phyloP scores from a whole-genome alignment of 2,113 vertebrate species.

The Stictonetta naevosa region DNA sequence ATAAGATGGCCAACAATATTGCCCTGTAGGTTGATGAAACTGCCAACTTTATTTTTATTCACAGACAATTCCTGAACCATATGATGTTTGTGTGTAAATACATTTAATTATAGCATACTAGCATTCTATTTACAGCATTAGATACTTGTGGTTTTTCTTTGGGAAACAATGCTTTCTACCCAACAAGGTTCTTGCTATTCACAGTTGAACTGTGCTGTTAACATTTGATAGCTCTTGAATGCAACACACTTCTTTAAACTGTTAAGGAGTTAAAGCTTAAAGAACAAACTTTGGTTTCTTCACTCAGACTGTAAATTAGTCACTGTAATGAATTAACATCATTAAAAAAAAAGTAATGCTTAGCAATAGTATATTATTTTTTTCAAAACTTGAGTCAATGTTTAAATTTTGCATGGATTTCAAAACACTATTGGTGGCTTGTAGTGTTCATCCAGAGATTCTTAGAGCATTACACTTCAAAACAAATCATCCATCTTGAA shows the following conservation, averaged over 20 bases:
- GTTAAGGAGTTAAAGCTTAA: conserved; percentile 24
- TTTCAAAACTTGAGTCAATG: neutral
- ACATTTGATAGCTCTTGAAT: neutral
- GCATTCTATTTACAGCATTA: conserved; percentile 45
- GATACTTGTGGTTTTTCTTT: conserved; percentile 21
- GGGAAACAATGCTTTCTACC: conserved; percentile 7
- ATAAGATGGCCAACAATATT: neutral
- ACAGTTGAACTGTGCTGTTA: neutral
- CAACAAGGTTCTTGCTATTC: neutral
- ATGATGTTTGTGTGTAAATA: neutral
- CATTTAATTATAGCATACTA: neutral
- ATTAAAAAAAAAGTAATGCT: neutral
- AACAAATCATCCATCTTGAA: conserved; percentile 8
- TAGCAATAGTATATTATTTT: neutral
- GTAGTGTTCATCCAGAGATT: conserved; percentile 23
- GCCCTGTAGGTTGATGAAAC: neutral
- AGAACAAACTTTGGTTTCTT: conserved; percentile 50
- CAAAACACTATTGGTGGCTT: neutral
- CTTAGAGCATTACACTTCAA: neutral
- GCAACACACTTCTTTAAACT: neutral
- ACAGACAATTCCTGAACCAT: neutral
- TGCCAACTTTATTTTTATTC: conserved; percentile 46
- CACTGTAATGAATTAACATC: neutral
- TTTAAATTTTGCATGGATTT: conserved; percentile 21
- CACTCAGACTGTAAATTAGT: neutral